A percentile compares a stretch with the other conserved stretches of the same genome.
These are phyloP conservation scores for Pycnomerus fuliginosus DNA, from an alignment of 2,888 invertebrate genomes.

Conservation along the genomic window DNA sequence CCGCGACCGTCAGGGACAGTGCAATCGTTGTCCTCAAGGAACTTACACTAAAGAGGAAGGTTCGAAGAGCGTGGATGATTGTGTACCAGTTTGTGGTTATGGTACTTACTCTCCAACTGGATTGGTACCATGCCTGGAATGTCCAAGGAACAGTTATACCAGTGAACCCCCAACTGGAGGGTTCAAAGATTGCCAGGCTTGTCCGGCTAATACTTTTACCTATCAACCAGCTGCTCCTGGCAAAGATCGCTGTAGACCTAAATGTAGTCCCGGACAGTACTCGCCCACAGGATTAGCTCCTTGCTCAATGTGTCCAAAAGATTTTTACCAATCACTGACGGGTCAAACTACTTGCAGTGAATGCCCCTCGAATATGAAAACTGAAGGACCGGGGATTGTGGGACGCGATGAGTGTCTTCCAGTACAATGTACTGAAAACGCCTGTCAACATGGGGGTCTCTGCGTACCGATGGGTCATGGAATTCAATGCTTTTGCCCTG, in stretches of 20 bases:
- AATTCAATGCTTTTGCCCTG: conserved; percentile 90
- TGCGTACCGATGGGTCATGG: conserved; percentile 87
- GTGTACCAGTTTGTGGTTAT: conserved; percentile 92
- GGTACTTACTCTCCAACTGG: conserved; percentile 96
- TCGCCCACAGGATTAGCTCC: conserved; percentile 92
- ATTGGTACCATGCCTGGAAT: conserved; percentile 89
- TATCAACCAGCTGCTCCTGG: conserved; percentile 89
- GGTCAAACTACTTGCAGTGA: conserved; percentile 86
- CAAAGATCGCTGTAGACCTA: conserved; percentile 79
- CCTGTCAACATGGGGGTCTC: conserved; percentile 88
- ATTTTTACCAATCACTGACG: conserved; percentile 85
- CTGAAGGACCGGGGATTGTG: conserved; percentile 75
- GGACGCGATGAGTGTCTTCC: conserved; percentile 84
- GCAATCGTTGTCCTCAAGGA: conserved; percentile 87
- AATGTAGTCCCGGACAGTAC: conserved; percentile 87
- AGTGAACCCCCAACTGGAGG: conserved; percentile 86
- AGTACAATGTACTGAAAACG: conserved; percentile 82
- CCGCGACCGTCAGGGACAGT: conserved; percentile 84
- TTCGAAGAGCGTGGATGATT: conserved; percentile 81
- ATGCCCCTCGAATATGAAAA: conserved; percentile 89
- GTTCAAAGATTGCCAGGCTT: conserved; percentile 91
- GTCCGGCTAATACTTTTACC: conserved; percentile 85
- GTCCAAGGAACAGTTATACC: conserved; percentile 89
- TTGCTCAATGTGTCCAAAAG: conserved; percentile 87
- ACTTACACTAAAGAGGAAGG: conserved; percentile 91